Conservation (phyloP, 1,140 invertebrate species). For the Bombus cullumanus region DNA sequence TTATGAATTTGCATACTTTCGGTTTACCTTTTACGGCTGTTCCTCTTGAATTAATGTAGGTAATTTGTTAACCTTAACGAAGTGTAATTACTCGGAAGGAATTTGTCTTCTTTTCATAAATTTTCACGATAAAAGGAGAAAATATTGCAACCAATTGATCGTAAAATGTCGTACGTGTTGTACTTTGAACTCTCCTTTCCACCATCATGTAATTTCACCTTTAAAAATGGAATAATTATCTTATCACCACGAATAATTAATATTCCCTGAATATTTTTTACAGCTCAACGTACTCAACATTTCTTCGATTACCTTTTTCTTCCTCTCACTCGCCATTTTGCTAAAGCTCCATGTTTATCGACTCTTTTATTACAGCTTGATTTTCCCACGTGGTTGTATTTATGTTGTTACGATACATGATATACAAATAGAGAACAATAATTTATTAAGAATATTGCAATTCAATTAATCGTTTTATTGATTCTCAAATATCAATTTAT, state of each 20-base stretch:
- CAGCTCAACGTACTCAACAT: neutral
- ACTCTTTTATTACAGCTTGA: neutral
- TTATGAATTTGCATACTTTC: neutral
- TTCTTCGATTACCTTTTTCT: constrained; percentile 42
- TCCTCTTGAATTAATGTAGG: neutral
- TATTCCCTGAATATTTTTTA: constrained; percentile 10
- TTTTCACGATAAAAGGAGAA: neutral
- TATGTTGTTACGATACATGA: neutral
- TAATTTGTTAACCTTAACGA: neutral
- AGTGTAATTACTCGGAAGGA: neutral
- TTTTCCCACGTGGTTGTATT: neutral
- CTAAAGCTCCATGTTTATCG: neutral
- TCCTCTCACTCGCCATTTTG: constrained; percentile 13
- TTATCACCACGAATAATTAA: constrained; percentile 37
- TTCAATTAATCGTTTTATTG: neutral
- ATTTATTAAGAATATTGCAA: neutral
- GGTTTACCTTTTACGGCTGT: neutral
- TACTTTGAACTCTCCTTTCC: neutral
- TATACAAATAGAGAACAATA: neutral
- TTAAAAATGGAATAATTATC: constrained; percentile 10
- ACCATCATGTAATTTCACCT: neutral
- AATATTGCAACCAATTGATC: neutral
- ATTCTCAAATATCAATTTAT: neutral
- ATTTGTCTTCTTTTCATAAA: neutral
- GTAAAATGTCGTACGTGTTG: neutral